Base-by-base conservation (phyloP, 2,888 invertebrate genomes). In the Microchrysa polita region DNA sequence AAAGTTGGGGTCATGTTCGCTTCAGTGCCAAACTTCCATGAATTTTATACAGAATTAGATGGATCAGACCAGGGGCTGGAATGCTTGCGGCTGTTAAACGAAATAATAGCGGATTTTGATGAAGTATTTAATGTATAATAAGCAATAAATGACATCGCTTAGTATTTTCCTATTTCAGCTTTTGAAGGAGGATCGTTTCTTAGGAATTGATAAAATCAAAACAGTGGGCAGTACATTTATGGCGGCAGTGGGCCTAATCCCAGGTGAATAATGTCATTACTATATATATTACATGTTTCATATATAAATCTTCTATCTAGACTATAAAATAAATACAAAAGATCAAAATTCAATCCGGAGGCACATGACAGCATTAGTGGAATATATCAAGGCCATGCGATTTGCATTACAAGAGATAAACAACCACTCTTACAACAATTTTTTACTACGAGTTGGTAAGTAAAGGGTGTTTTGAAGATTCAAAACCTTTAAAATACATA, bases 71-170 rank as follows among this genome's bases (percentile, higher is more conserved):
- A 95, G 85, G 95, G 95, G 1, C 90, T 95, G 81, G 96, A 96
- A 85, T 96, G 95, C 83, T 87, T 96, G 73, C 86, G 95, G 75
- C 87, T 96, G 76, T 88, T 96, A 12, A 96, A 96, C 83, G 96
- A 96, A 84, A 95, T 96, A 78, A 95, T 96, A 73, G 94, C 94
- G 0, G 96, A 96, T 85, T 96, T 96, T 86, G 96, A 96, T 86
- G 95, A 95, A 89, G 93, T 93, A 78, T 61, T 60, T 55, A 57
- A 5, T 34, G 34, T 65, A 44, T 57, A 9, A 16, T 67, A 72
- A 52, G n/a, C 18, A 18, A 14, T 14, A 74, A 69, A 40, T 1
- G 14, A 16, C n/a, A 34, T 34, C 27, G 4, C 4, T 34, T 34
- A 18, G 14, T 76, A 20, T 67, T 65, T 72, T 59, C n/a, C n/a